Evolutionary conservation across 2,797 vertebrate species (phyloP), one percentile per base, ranked within the genome.

Genomic region (Melanotaenia maccullochi): DNA sequence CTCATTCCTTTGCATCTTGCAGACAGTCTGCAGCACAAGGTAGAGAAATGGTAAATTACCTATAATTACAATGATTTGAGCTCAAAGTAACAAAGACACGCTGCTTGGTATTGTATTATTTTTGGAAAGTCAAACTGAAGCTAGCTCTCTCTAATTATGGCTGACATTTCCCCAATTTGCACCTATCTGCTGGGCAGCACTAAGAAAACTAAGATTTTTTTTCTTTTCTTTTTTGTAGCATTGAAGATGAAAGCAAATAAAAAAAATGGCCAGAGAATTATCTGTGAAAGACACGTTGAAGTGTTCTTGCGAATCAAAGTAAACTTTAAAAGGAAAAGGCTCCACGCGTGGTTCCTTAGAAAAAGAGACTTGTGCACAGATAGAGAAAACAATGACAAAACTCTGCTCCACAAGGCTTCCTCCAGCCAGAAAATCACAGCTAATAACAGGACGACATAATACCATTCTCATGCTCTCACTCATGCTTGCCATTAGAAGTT

Each of bases 281-380:
- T 76, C 80, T 78, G 83, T 47, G 79, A 84, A 84, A 84, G 81
- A 65, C 38, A n/a, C 77, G 84, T 87, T 84, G 86, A 76, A 87
- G 79, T 78, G 81, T 89, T 88, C 81, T 84, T 62, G 76, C 72
- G 82, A 88, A 92, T 92, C 85, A 86, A 91, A 93, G 92, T 88
- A 92, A 89, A 92, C 90, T 85, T 91, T 87, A 93, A 85, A 90
- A 20, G 42, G 85, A 78, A 87, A 59, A 32, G 56, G 52, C 85
- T 87, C 88, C 85, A 82, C 90, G 89, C 91, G 90, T 86, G 88
- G 86, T 84, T 92, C 78, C 85, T 83, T 85, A 61, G 85, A 89
- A 84, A 89, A 90, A 86, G 87, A 71, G 73, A 85, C 66, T 68
- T 73, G 61, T 85, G 89, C 85, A 84, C 83, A 56, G 67, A 82